A percentile compares a stretch with the other conserved stretches of the same genome.
Conservation (phyloP, 2,888 invertebrate genomes). For the Oxyscelio sp. region DNA sequence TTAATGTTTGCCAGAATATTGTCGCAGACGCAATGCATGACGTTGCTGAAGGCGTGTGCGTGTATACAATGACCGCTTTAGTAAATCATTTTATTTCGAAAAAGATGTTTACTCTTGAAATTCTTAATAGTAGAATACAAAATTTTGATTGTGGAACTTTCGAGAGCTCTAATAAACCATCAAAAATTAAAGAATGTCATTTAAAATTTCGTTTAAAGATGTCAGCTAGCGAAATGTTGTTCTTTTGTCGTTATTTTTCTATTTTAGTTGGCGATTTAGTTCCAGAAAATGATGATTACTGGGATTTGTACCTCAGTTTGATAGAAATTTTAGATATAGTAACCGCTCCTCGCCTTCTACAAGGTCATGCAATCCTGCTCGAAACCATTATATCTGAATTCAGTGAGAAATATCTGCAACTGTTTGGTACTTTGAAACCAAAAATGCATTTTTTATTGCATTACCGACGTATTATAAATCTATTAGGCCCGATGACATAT, state of each 20-base stretch:
- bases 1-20: too few relatives aligned
- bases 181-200: too few relatives aligned
- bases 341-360: constrained; percentile 43
- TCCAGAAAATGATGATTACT: constrained; percentile 28
- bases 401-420: constrained; percentile 22
- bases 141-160: too few relatives aligned
- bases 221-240: constrained; percentile 41
- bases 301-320: constrained; percentile 55
- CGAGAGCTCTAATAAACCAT: too few relatives aligned
- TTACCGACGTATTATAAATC: constrained; percentile 39
- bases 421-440: constrained; percentile 44
- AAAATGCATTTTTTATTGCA: constrained; percentile 56
- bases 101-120: too few relatives aligned
- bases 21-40: too few relatives aligned
- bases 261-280: constrained; percentile 42
- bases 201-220: too few relatives aligned
- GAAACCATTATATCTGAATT: constrained; percentile 39
- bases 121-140: too few relatives aligned
- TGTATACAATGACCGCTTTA: too few relatives aligned
- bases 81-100: too few relatives aligned
- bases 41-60: too few relatives aligned
- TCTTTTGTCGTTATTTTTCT: constrained; percentile 57
- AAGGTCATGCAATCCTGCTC: constrained; percentile 28
- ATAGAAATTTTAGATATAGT: constrained; percentile 54
- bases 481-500: constrained; percentile 38